Evolutionary conservation across 2,797 vertebrate genomes (phyloP), one percentile per base, ranked within the genome.

Genomic region (Acanthiza pusilla): DNA sequence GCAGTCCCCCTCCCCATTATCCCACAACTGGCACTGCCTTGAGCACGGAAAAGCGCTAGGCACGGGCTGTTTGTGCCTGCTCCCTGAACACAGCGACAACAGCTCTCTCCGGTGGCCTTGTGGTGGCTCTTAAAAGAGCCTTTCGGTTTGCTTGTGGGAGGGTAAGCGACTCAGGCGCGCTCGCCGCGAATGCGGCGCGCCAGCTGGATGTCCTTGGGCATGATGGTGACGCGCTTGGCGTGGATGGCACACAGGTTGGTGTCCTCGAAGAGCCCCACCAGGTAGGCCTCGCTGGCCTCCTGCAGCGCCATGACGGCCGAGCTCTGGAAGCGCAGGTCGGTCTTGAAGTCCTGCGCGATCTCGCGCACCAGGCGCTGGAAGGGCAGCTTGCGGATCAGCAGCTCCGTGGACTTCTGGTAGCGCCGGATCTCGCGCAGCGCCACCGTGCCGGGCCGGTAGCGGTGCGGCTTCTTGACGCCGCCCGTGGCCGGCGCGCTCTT

Each of bases 201-300:
- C 97, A 99, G 97, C 98, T 99, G 98, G 97, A 99, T 99, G 97
- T 99, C 99, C 97, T 99, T 99, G 95, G 99, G 98, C 98, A 99
- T 99, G 97, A 99, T 99, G 96, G 99, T 99, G 96, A 99, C 98
- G 19, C 99, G 97, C 98, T 99, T 99, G 97, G 98, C 98, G 34
- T 99, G 98, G 57, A 82, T 82, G 23, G 79, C 98, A n/a, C 98
- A 99, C 96, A 99, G 97, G 97, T 99, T 99, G 34, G 99, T 99
- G 98, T 99, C 99, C 71, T 85, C 82, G 27, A 81, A 81, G 45
- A 81, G 78, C 55, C 78, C 78, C 78, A 81, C 65, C 54, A 81
- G 65, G 45, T 81, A 81, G 2, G 76, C 76, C 65, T 81, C 78
- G 65, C 78, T 81, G 54, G 78, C 78, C 78, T 80, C 81, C 81